Evolutionary conservation across 2,113 vertebrate species (phyloP).

Genomic region (Oenanthe melanoleuca): DNA sequence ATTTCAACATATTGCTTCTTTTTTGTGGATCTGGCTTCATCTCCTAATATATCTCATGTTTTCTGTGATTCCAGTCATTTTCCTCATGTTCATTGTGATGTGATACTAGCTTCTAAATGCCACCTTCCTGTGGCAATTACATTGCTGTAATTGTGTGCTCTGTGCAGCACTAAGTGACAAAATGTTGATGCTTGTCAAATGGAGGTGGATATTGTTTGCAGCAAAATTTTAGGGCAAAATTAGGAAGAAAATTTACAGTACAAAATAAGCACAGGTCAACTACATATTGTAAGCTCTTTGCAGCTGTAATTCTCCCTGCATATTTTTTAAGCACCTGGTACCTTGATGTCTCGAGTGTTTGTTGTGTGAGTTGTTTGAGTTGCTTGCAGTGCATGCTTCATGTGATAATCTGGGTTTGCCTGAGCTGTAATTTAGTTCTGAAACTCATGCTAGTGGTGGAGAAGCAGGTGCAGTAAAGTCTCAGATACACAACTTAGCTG

Average conservation of each 20-base stretch:
- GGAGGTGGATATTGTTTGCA: neutral
- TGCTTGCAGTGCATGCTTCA: neutral
- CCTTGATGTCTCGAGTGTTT: neutral
- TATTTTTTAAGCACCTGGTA: neutral
- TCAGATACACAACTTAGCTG: neutral
- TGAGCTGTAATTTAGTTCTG: neutral
- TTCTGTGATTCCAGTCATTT: neutral
- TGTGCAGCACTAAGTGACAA: neutral
- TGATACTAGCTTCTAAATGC: neutral
- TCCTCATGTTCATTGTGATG: neutral
- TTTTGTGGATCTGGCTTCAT: neutral
- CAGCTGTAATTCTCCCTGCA: neutral
- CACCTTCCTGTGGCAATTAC: neutral
- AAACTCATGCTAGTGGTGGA: neutral
- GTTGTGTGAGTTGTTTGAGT: neutral
- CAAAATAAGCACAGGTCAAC: neutral
- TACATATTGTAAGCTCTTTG: neutral
- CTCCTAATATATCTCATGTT: neutral
- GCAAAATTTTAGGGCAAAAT: neutral
- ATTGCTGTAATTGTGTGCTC: neutral
- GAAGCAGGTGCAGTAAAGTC: conserved; percentile 3
- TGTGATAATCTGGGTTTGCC: neutral
- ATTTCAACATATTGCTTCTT: neutral
- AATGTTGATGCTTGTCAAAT: neutral
- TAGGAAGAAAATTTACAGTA: neutral